A percentile compares a stretch with the other conserved stretches of the same genome.
phyloP scores from a whole-genome alignment of 53 echinoderm and acorn worm species.

The Henricia sp. region DNA sequence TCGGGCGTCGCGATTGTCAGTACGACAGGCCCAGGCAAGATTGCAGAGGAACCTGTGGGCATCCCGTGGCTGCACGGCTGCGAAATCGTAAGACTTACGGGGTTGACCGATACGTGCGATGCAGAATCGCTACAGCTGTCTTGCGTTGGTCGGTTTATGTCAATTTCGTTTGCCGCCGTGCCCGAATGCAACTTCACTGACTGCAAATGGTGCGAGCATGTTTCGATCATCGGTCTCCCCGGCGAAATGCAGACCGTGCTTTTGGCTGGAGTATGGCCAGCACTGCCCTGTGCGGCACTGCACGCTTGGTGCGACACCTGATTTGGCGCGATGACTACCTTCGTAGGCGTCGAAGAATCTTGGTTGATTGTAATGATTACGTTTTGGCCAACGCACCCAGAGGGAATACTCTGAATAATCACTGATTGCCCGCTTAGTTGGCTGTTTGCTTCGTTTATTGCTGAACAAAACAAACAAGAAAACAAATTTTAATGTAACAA shows the following conservation, averaged over 20 bases:
- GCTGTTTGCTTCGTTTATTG: not conserved
- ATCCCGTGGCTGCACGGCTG: not conserved
- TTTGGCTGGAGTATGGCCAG: not conserved
- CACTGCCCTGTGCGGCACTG: not conserved
- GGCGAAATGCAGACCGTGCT: not conserved
- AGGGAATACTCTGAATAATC: constrained; percentile 40
- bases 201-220: not conserved
- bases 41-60: not conserved
- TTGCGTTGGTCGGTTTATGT: not conserved
- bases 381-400: constrained; percentile 18
- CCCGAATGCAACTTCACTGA: not conserved
- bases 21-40: constrained; percentile 4
- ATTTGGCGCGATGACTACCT: constrained; percentile 27
- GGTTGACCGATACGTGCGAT: not conserved
- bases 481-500: not conserved
- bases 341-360: constrained; percentile 3
- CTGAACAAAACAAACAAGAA: not conserved
- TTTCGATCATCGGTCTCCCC: not conserved
- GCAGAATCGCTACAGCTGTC: not conserved
- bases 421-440: constrained; percentile 38
- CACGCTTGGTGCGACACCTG: constrained; percentile 12
- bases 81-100: constrained; percentile 5
- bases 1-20: constrained; percentile 23
- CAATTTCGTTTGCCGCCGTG: not conserved
- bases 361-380: constrained; percentile 32